A percentile compares a stretch with the other conserved stretches of the same genome.
These are phyloP conservation scores for Murina feae DNA, from an alignment of 2,113 vertebrate species.

Conservation along the genomic window DNA sequence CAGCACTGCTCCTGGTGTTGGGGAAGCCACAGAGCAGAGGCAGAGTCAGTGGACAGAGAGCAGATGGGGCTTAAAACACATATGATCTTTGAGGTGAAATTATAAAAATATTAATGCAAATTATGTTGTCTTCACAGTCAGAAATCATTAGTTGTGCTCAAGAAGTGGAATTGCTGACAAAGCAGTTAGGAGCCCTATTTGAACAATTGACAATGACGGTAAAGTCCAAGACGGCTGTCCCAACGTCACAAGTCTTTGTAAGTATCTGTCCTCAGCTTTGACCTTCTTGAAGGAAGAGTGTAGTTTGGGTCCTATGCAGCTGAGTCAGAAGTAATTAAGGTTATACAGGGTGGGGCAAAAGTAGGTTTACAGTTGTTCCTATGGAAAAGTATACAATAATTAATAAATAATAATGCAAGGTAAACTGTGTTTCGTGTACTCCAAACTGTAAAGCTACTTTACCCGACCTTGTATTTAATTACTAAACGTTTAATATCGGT, in stretches of 20 bases:
- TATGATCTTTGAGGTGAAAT: neutral
- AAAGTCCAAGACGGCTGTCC: slow-evolving; percentile 82
- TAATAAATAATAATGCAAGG: neutral
- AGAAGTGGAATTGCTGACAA: slow-evolving; percentile 82
- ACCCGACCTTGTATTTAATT: neutral
- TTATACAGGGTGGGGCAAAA: neutral
- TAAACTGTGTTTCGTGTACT: neutral
- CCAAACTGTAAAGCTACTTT: neutral
- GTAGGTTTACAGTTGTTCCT: neutral
- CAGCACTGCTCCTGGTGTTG: neutral
- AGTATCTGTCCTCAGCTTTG: slow-evolving; percentile 74
- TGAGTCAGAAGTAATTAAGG: neutral
- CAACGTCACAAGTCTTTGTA: slow-evolving; percentile 89
- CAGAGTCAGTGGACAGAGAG: neutral
- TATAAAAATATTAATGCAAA: neutral
- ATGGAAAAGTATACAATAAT: neutral
- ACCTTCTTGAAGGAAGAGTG: neutral
- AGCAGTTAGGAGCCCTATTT: slow-evolving; percentile 81
- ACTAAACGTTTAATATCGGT: neutral
- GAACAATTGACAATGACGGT: slow-evolving; percentile 82
- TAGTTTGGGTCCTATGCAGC: neutral
- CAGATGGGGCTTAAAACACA: neutral
- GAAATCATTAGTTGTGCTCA: slow-evolving; percentile 83
- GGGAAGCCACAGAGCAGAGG: neutral
- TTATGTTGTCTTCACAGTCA: slow-evolving; percentile 78